Evolutionary conservation across 2,888 invertebrate genomes (phyloP), one percentile per base, ranked within the genome.

Genomic region (Beris chalybata): DNA sequence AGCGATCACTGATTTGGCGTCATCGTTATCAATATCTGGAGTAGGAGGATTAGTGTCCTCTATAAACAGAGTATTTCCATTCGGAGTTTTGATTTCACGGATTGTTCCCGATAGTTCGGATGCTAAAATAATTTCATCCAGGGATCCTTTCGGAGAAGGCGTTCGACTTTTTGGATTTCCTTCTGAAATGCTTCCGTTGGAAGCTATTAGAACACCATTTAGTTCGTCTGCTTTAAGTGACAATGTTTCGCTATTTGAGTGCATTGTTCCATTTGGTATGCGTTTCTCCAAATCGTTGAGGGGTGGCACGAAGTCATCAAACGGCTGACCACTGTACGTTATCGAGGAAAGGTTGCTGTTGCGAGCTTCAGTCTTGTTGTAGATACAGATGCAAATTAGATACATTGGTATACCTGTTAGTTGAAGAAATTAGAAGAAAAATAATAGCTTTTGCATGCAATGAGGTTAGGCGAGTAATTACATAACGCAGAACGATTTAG

Each of bases 1-100:
- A 22, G 77, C 79, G 47, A 79, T 74, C 1, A 76, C 79, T 0
- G 75, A 75, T 45, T 74, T 75, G 15, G 76, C 76, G 47, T 79
- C 79, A 30, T 76, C 66, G n/a, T 68, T 55, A 13, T 31, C 63
- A 4, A 65, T 56, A 30, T 53, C 44, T 4, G 45, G 52, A 4
- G 56, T 64, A 2, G 44, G 15, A 4, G 53, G 56, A 44, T 65
- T 53, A 4, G 38, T 7, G 13, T 76, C 76, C 63, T 78, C 77
- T 12, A 78, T 72, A 66, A 73, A 78, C 59, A 77, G 75, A 12
- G 75, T 72, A 64, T 78, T 76, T 7, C 77, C 77, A 66, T 77
- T 78, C 11, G 79, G 71, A 69, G 76, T 69, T 47, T 75, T 75
- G 22, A 75, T 73, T 56, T 77, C 77, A n/a, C 73, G 75, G 4